These are phyloP conservation scores for Hylaeus anthracinus DNA, from an alignment of 1,140 invertebrate species.

Conservation along the genomic window DNA sequence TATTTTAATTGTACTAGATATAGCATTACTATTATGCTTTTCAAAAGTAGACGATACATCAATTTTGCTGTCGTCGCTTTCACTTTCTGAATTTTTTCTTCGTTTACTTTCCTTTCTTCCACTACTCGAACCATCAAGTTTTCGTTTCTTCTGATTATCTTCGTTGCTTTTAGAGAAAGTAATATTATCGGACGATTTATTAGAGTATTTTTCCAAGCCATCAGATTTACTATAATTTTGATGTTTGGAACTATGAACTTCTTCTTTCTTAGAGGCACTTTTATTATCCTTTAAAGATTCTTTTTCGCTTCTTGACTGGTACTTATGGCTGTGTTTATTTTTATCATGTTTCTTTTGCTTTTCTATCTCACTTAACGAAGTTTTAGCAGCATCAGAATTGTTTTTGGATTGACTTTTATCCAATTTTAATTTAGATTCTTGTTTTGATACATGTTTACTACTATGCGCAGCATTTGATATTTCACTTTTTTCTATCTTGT, in stretches of 20 bases:
- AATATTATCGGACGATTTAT: slow-evolving; percentile 35
- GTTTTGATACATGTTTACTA: slow-evolving; percentile 32
- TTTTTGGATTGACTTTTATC: slow-evolving; percentile 16
- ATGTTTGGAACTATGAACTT: slow-evolving; percentile 24
- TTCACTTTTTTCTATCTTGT: slow-evolving; percentile 41
- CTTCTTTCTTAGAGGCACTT: slow-evolving; percentile 37
- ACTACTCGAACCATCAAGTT: slow-evolving; percentile 32
- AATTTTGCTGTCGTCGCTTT: slow-evolving; percentile 50
- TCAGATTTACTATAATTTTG: slow-evolving; percentile 22
- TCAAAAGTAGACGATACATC: slow-evolving; percentile 27
- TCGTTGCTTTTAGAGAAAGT: slow-evolving; percentile 43
- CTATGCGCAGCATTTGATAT: slow-evolving; percentile 14
- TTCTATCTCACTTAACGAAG: slow-evolving; percentile 15
- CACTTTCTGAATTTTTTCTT: slow-evolving; percentile 52
- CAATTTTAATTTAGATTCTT: slow-evolving; percentile 40
- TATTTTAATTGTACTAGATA: slow-evolving; percentile 38
- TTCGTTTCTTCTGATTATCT: slow-evolving; percentile 62
- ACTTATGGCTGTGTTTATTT: slow-evolving; percentile 42
- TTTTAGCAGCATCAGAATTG: slow-evolving; percentile 1
- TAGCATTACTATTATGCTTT: slow-evolving; percentile 20
- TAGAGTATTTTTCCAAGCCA: slow-evolving; percentile 48
- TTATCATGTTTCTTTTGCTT: slow-evolving; percentile 47
- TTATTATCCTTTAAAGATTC: slow-evolving; percentile 41
- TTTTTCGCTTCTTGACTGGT: slow-evolving; percentile 45
- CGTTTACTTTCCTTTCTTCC: slow-evolving; percentile 53